Conservation (phyloP, 64 coral and sea anemone species). For the Actinia equina region DNA sequence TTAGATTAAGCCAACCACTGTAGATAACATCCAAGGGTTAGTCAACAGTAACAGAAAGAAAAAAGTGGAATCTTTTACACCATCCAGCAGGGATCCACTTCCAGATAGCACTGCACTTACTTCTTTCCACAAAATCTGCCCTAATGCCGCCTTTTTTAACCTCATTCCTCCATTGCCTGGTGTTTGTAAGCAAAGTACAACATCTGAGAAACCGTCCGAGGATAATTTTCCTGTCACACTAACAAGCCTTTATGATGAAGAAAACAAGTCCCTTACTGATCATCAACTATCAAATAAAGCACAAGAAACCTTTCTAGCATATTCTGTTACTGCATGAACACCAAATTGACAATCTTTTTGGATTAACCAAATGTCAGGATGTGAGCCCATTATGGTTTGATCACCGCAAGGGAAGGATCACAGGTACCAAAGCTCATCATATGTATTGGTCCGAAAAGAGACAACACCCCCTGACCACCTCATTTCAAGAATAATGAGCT, state of each 20-base stretch:
- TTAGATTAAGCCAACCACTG: conserved; percentile 36
- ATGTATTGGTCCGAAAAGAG: conserved; percentile 2
- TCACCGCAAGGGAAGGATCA: conserved; percentile 35
- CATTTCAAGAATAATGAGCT: no score
- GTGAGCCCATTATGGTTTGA: conserved; percentile 49
- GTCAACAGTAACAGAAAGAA: conserved; percentile 27
- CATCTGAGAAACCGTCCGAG: conserved; percentile 1
- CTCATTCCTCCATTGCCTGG: no score
- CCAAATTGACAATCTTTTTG: conserved; percentile 21
- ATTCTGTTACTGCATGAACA: conserved; percentile 36
- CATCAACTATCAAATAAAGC: conserved; percentile 19
- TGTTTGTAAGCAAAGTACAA: no score
- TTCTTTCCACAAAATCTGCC: no score
- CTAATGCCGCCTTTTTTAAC: no score
- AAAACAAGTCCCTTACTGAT: conserved; percentile 28
- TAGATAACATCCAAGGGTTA: conserved; percentile 20
- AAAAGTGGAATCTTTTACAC: conserved; percentile 30
- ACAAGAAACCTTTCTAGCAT: not conserved
- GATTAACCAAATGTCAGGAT: conserved; percentile 31
- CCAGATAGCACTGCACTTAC: no score
- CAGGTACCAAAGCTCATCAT: conserved; percentile 33
- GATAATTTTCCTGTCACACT: conserved; percentile 18
- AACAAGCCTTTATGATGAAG: conserved; percentile 10
- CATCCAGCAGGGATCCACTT: not conserved
- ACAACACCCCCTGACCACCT: no score